A percentile compares a stretch with the other conserved stretches of the same genome.
phyloP scores from a whole-genome alignment of 2,113 vertebrate species.

The Rattus norvegicus region GRCr8 NC_086019.1:51962001-51962500 shows the following conservation, averaged over 20 bases:
- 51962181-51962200: background rate
- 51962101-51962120: background rate
- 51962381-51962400: conserved; percentile 47
- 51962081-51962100: background rate
- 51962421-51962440: conserved; percentile 20
- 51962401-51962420: conserved; percentile 66
- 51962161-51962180: background rate
- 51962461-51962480: conserved; percentile 41
- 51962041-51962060: background rate
- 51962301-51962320: background rate
- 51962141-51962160: conserved; percentile 1
- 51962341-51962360: background rate
- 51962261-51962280: background rate
- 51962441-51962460: conserved; percentile 64
- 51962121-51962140: background rate
- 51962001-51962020: background rate
- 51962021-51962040: background rate
- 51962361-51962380: conserved; percentile 25
- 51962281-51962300: background rate
- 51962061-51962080: background rate
- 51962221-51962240: conserved; percentile 26
- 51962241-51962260: background rate
- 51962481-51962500: background rate
- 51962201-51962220: conserved; percentile 37
- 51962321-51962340: background rate